These are phyloP conservation scores for Nephotettix cincticeps DNA, from an alignment of 1,140 invertebrate genomes.

Conservation along the genomic window DNA sequence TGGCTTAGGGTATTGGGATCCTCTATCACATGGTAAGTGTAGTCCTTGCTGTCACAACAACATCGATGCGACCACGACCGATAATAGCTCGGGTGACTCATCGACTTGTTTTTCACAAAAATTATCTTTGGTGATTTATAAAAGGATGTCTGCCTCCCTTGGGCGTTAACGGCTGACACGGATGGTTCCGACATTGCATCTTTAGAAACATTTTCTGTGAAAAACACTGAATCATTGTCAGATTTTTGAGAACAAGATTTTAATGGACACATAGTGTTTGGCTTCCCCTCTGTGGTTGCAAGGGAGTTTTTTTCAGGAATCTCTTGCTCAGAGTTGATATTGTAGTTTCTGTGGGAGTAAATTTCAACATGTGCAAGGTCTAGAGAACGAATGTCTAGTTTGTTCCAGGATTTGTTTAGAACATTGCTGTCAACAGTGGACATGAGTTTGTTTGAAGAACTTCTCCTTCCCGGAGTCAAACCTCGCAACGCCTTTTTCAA, in stretches of 20 bases:
- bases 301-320: too few relatives aligned
- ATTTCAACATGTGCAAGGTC: constrained; percentile 31
- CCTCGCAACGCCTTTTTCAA: neutral
- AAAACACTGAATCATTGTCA: too few relatives aligned
- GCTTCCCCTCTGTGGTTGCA: too few relatives aligned
- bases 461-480: neutral
- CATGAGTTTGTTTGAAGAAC: neutral
- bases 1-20: neutral
- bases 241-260: too few relatives aligned
- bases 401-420: neutral
- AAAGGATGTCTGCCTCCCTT: too few relatives aligned
- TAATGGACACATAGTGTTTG: too few relatives aligned
- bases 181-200: too few relatives aligned
- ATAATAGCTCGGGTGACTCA: neutral
- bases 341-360: constrained; percentile 20
- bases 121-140: constrained; percentile 9
- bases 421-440: neutral
- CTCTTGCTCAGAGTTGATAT: too few relatives aligned
- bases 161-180: too few relatives aligned
- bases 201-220: too few relatives aligned
- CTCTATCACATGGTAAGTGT: constrained; percentile 15
- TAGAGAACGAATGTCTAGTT: constrained; percentile 24
- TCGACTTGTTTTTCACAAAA: constrained; percentile 17
- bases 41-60: neutral
- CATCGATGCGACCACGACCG: neutral